Percentiles rank a stretch among this genome's conserved stretches.
Evolutionary conservation across 2,113 vertebrate species (phyloP).

Genomic region (Antechinus flavipes): DNA sequence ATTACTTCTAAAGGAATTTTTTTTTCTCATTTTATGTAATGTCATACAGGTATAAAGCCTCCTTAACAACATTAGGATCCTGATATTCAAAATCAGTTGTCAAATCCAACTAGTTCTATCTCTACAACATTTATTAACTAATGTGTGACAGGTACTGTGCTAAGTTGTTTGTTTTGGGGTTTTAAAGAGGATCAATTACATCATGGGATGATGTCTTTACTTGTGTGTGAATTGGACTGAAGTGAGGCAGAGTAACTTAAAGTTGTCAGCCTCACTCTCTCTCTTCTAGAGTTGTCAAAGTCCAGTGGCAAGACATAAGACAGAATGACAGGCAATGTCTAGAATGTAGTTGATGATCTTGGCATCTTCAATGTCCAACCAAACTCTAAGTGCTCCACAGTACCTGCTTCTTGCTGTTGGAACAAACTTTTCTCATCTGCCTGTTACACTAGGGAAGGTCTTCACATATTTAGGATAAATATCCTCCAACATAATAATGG

Average conservation of each 20-base stretch:
- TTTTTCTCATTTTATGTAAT: background rate
- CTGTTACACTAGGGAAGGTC: background rate
- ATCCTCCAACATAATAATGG: background rate
- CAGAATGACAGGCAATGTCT: background rate
- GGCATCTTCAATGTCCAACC: background rate
- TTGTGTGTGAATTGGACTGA: background rate
- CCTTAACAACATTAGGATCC: background rate
- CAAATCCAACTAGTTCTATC: background rate
- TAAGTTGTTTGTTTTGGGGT: background rate
- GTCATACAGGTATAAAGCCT: background rate
- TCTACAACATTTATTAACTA: background rate
- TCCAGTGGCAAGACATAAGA: background rate
- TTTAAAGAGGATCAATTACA: background rate
- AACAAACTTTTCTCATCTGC: background rate
- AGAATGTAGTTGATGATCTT: background rate
- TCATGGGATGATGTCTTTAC: background rate
- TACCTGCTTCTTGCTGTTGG: background rate
- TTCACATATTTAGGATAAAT: background rate
- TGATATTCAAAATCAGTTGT: background rate
- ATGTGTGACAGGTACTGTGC: background rate
- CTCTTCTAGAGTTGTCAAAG: background rate
- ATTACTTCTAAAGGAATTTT: slow-evolving; percentile 8
- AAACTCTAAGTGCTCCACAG: background rate
- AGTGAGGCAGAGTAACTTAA: background rate
- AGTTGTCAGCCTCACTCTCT: background rate